Conservation (phyloP, 2,888 invertebrate species). For the Chrysolina haemoptera region DNA sequence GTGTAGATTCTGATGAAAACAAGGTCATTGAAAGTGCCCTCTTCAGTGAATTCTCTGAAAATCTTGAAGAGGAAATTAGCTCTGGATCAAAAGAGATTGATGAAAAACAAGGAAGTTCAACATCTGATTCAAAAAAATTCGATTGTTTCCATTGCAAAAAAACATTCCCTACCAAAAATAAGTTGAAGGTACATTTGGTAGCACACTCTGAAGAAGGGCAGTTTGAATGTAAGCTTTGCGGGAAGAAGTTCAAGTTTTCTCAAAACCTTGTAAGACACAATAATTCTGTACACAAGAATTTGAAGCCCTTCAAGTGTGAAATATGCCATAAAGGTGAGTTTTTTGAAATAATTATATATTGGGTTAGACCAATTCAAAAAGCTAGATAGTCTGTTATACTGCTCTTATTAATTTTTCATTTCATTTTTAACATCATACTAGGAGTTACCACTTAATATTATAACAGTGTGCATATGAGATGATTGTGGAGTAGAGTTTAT, state of each 20-base stretch:
- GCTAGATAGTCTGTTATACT: too few species aligned
- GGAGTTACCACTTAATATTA: too few species aligned
- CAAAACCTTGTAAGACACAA: conserved; percentile 46
- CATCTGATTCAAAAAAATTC: conserved; percentile 34
- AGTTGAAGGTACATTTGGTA: conserved; percentile 41
- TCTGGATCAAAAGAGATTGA: conserved; percentile 27
- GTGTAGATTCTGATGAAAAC: not conserved
- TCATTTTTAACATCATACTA: too few species aligned
- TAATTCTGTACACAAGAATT: conserved; percentile 48
- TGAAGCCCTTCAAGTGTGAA: conserved; percentile 56
- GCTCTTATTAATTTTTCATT: too few species aligned
- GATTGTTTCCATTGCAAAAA: conserved; percentile 42
- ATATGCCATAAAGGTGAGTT: conserved; percentile 55
- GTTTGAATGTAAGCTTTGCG: conserved; percentile 47
- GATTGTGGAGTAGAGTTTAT: too few species aligned
- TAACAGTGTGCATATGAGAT: too few species aligned
- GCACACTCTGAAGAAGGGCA: conserved; percentile 40
- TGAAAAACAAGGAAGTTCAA: conserved; percentile 30
- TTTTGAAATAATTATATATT: conserved; percentile 10
- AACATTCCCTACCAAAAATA: conserved; percentile 36
- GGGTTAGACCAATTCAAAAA: too few species aligned
- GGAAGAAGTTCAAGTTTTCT: conserved; percentile 47
- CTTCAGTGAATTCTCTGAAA: not conserved
- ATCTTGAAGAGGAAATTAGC: not conserved
- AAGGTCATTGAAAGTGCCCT: not conserved